Base-by-base conservation (phyloP, 2,888 invertebrate species). In the Chymomyza fuscimana region DNA sequence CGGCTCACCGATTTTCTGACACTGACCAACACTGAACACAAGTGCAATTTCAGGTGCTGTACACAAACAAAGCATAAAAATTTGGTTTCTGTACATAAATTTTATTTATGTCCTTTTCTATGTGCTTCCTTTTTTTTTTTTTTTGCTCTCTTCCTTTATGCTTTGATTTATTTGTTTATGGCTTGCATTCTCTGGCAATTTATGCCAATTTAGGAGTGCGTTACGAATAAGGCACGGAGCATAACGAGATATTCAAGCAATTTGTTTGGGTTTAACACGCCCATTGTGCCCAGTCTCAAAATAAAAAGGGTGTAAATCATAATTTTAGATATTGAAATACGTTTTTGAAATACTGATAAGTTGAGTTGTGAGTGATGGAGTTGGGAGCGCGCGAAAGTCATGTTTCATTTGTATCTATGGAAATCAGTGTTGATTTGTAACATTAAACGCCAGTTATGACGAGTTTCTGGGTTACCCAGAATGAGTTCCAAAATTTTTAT, bases 161-260 rank as follows among this genome's bases (percentile, higher is more conserved):
- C 25, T 15, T 76, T 83, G 83, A 83, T 87, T 83, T 83, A 83
- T 83, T 86, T 86, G 88, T 80, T 83, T 83, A 76, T 78, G 75
- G 74, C 70, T 58, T 70, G 68, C 12, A 63, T 65, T 69, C 65
- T 56, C 51, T 65, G 70, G 76, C 77, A 73, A 81, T 82, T 82
- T 81, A 72, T 87, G 83, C 83, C 83, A 83, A 87, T 87, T 83
- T 87, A 72, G 77, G 81, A 76, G 63, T 70, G 72, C 68, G 64
- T 63, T 74, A 70, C 46, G 72, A 67, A 60, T 67, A 72, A 56
- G 65, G 36, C 29, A 51, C 63, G 46, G 60, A 54, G 60, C 59
- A 67, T 72, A 79, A 76, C 76, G 72, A 69, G 73, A 70, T 63
- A 10, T 67, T 67, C 52, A 16, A 50, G 69, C 64, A 63, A 73